Conservation (phyloP, 2,888 invertebrate species). For the Eristalis intricaria region DNA sequence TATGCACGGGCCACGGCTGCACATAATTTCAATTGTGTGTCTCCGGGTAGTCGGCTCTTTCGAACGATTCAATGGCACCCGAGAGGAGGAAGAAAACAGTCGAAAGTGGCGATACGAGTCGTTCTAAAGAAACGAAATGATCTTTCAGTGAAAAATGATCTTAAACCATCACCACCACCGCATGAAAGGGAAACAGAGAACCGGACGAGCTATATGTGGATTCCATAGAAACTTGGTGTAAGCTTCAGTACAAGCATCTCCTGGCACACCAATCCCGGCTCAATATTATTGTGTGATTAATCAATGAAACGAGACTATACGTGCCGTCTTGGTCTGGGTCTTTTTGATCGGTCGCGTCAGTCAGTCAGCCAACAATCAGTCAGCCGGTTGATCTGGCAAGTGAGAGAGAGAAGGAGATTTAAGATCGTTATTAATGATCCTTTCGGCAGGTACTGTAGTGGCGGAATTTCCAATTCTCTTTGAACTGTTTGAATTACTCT, state of each 20-base stretch:
- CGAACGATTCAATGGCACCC: background rate
- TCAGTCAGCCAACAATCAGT: constrained; percentile 46
- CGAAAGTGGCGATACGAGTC: constrained; percentile 16
- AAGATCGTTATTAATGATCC: constrained; percentile 71
- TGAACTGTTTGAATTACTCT: constrained; percentile 66
- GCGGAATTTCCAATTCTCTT: constrained; percentile 62
- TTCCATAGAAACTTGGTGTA: constrained; percentile 44
- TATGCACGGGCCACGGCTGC: background rate
- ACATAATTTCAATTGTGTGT: background rate
- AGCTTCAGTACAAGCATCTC: constrained; percentile 31
- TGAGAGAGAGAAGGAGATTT: constrained; percentile 12
- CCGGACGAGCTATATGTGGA: constrained; percentile 26
- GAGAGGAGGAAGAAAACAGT: background rate
- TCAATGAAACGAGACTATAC: constrained; percentile 64
- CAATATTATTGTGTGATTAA: constrained; percentile 69
- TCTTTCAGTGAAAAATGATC: constrained; percentile 69
- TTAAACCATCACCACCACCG: constrained; percentile 39
- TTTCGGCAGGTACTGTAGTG: constrained; percentile 64
- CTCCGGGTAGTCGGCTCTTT: background rate
- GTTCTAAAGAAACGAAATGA: constrained; percentile 49
- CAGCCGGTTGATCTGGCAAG: constrained; percentile 26
- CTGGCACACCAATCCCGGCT: constrained; percentile 3
- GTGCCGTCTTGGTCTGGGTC: constrained; percentile 3
- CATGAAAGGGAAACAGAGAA: constrained; percentile 51
- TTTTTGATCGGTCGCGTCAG: constrained; percentile 39